phyloP scores from a whole-genome alignment of 2,797 vertebrate species.

The Neosilurus mollespiculum region DNA sequence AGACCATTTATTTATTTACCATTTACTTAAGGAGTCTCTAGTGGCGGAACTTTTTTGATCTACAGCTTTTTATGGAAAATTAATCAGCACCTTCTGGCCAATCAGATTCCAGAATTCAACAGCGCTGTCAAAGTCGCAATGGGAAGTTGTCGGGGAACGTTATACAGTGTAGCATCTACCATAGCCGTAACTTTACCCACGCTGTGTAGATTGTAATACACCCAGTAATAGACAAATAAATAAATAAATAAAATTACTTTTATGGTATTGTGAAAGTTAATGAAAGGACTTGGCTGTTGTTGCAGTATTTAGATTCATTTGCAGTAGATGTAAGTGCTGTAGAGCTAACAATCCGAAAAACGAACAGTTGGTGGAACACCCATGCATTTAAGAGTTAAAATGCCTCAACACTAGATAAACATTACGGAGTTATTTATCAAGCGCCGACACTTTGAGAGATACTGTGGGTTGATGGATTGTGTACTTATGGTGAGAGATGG shows the following conservation, averaged over 20 bases:
- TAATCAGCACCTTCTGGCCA: background rate
- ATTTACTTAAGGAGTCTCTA: background rate
- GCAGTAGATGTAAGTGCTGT: background rate
- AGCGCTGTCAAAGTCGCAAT: background rate
- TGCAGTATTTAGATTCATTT: background rate
- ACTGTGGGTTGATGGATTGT: slow-evolving; percentile 47
- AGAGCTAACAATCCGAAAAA: slow-evolving; percentile 4
- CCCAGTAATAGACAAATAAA: background rate
- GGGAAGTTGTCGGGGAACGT: background rate
- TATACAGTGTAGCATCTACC: background rate
- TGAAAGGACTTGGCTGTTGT: background rate
- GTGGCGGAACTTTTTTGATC: background rate
- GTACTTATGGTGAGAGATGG: slow-evolving; percentile 39
- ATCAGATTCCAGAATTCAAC: background rate
- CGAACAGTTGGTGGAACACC: slow-evolving; percentile 17
- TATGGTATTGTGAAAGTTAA: background rate
- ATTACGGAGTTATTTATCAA: slow-evolving; percentile 53
- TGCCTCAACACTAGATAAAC: slow-evolving; percentile 41
- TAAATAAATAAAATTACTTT: background rate
- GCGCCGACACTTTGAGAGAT: slow-evolving; percentile 37
- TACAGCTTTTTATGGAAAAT: background rate
- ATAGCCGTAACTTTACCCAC: background rate
- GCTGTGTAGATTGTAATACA: background rate
- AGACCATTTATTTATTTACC: background rate
- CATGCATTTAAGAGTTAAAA: slow-evolving; percentile 34